phyloP scores from a whole-genome alignment of 2,888 invertebrate species.

The Cephonodes hylas region DNA sequence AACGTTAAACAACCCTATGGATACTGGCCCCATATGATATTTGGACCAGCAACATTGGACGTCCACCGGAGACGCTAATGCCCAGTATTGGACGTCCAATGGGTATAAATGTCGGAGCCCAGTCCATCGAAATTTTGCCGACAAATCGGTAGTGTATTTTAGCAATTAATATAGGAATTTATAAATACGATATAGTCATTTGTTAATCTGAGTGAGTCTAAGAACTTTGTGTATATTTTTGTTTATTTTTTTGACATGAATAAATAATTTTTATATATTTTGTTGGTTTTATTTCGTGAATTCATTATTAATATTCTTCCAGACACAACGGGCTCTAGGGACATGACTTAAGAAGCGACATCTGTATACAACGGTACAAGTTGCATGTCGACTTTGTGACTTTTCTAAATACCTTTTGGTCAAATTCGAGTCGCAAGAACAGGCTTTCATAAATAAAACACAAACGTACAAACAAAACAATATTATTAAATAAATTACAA shows the following conservation, averaged over 20 bases:
- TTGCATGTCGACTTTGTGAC: no score
- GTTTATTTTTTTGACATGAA: conserved; percentile 30
- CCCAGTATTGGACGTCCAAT: no score
- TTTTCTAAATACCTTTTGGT: not conserved
- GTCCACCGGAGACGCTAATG: not conserved
- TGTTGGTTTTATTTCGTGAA: conserved; percentile 18
- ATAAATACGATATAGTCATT: conserved; percentile 1
- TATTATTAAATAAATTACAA: conserved; percentile 37
- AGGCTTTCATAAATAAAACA: conserved; percentile 21
- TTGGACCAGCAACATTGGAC: no score
- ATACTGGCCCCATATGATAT: not conserved
- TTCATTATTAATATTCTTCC: no score
- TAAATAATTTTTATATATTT: conserved; percentile 33
- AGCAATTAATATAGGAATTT: not conserved
- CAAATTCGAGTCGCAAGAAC: no score
- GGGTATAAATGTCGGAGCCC: no score
- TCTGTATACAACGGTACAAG: no score
- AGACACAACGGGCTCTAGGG: no score
- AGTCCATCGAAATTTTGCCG: not conserved
- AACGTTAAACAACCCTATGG: not conserved
- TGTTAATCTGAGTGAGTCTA: conserved; percentile 12
- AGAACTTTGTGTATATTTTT: conserved; percentile 12
- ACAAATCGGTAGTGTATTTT: not conserved
- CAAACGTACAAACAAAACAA: conserved; percentile 28
- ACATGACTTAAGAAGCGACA: no score